Evolutionary conservation across 2,797 vertebrate species (phyloP).

Genomic region (Diceros bicornis): DNA sequence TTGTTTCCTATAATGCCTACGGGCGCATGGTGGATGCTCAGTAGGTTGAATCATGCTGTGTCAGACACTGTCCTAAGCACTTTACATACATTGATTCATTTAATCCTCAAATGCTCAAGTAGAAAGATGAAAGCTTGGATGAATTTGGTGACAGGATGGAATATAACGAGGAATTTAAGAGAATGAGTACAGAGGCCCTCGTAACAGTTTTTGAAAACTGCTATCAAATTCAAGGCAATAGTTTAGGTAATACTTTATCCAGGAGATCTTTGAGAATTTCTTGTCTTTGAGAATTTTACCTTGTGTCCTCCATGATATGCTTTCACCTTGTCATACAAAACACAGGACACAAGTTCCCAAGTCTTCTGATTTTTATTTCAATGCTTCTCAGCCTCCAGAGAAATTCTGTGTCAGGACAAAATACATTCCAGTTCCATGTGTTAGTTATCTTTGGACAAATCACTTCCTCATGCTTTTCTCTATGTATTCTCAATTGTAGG

Average conservation of each 20-base stretch:
- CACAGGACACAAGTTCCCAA: neutral
- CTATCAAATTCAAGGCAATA: constrained; percentile 39
- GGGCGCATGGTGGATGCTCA: neutral
- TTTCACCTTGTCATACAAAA: neutral
- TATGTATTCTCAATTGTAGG: neutral
- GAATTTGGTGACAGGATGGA: neutral
- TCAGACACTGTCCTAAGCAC: neutral
- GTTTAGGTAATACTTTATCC: neutral
- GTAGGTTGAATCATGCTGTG: neutral
- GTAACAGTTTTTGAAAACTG: neutral
- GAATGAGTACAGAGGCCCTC: neutral
- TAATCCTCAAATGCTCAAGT: constrained; percentile 21
- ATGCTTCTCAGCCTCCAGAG: neutral
- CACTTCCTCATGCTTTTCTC: neutral
- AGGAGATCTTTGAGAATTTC: constrained; percentile 13
- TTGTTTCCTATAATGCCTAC: constrained; percentile 10
- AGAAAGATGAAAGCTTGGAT: neutral
- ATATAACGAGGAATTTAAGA: constrained; percentile 38
- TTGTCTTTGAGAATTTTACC: neutral
- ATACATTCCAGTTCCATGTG: neutral
- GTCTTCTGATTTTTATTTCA: constrained; percentile 10
- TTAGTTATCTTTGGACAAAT: neutral
- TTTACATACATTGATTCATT: constrained; percentile 23
- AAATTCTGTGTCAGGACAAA: constrained; percentile 9
- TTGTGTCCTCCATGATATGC: neutral